Percentiles rank a stretch among this genome's conserved stretches.
Conservation (phyloP, 2,797 vertebrate species). For the Cephalopachus bancanus region DNA sequence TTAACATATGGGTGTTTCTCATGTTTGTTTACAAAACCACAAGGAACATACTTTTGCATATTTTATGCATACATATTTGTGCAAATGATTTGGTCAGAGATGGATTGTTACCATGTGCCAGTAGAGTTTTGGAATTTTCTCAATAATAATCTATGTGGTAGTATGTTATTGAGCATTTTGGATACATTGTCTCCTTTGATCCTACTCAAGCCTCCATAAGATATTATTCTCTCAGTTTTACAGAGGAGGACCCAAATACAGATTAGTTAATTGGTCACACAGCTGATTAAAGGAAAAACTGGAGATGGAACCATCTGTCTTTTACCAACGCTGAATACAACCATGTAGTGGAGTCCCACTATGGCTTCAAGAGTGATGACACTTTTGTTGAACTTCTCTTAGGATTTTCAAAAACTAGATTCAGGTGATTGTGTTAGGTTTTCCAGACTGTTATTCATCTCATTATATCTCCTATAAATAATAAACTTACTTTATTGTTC, state of each 20-base stretch:
- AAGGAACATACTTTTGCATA: not conserved
- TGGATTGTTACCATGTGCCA: not conserved
- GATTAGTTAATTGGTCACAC: not conserved
- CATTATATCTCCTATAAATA: not conserved
- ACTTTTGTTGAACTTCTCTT: not conserved
- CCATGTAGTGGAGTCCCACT: not conserved
- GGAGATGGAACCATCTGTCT: not conserved
- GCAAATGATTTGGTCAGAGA: not conserved
- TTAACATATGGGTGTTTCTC: slow-evolving; percentile 15
- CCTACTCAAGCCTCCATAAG: not conserved
- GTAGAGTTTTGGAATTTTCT: not conserved
- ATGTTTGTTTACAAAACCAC: slow-evolving; percentile 40
- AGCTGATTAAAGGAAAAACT: not conserved
- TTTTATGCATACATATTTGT: not conserved
- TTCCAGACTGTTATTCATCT: not conserved
- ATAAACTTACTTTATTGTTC: not conserved
- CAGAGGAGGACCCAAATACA: not conserved
- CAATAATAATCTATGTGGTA: not conserved
- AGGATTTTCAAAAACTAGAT: slow-evolving; percentile 25
- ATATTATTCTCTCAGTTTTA: not conserved
- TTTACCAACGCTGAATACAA: not conserved
- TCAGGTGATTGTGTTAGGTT: not conserved
- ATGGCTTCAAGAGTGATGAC: not conserved
- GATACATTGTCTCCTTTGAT: not conserved
- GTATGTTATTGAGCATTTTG: not conserved